These are phyloP conservation scores for Tethya wilhelma DNA, from an alignment of 37 sponge, comb jelly and placozoan genomes.

Conservation along the genomic window DNA sequence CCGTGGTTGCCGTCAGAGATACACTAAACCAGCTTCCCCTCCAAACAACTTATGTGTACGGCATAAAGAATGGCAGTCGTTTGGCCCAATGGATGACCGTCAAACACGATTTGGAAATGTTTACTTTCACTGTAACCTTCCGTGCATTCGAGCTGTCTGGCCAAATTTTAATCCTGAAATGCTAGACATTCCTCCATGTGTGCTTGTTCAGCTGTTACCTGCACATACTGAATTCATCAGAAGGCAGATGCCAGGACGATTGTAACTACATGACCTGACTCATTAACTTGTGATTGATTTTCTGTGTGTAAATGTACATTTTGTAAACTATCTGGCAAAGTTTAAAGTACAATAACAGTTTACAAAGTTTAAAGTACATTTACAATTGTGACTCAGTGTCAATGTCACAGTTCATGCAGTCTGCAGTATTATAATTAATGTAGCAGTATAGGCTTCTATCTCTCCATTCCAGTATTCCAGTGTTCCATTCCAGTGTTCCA, in stretches of 20 bases:
- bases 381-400: too few relatives aligned
- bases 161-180: conserved; percentile 2
- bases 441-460: too few relatives aligned
- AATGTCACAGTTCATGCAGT: too few relatives aligned
- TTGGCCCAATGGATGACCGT: background rate
- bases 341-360: too few relatives aligned
- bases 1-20: conserved; percentile 33
- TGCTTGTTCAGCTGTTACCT: background rate
- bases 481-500: too few relatives aligned
- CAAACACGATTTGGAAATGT: conserved; percentile 4
- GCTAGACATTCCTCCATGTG: conserved; percentile 4
- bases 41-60: conserved; percentile 40
- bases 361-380: too few relatives aligned
- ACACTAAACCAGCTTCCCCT: conserved; percentile 8
- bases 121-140: conserved; percentile 26
- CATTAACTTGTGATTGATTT: too few relatives aligned
- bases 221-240: background rate
- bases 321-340: too few relatives aligned
- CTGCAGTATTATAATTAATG: too few relatives aligned
- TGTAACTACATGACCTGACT: too few relatives aligned
- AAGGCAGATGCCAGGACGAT: conserved; percentile 4
- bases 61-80: conserved; percentile 47
- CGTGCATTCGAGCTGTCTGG: background rate
- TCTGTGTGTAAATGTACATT: too few relatives aligned
- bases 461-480: too few relatives aligned